Conservation (phyloP, 2,888 invertebrate genomes). For the Melolontha melolontha region DNA sequence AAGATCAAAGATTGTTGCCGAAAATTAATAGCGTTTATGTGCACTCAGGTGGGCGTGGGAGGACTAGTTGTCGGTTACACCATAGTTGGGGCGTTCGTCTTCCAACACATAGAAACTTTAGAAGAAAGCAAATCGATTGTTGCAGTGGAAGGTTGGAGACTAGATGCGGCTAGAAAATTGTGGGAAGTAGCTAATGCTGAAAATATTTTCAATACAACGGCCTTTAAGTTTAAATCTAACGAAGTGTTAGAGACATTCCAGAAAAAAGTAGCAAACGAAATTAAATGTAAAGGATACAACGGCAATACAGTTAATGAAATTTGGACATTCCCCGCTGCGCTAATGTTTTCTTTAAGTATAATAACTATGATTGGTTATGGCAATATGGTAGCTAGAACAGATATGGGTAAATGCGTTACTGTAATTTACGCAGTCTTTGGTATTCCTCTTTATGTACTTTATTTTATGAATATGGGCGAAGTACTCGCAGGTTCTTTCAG, state of each 20-base stretch:
- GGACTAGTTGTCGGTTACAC: slow-evolving; percentile 89
- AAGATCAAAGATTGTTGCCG: slow-evolving; percentile 87
- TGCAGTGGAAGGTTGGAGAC: slow-evolving; percentile 68
- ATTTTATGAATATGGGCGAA: slow-evolving; percentile 91
- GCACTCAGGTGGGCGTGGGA: slow-evolving; percentile 91
- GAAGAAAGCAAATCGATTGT: slow-evolving; percentile 65
- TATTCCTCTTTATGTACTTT: slow-evolving; percentile 87
- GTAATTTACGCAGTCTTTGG: slow-evolving; percentile 90
- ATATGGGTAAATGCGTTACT: slow-evolving; percentile 81
- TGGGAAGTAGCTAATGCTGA: slow-evolving; percentile 76
- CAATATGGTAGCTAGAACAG: slow-evolving; percentile 84
- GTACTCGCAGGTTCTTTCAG: slow-evolving; percentile 85
- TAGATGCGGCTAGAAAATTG: slow-evolving; percentile 72
- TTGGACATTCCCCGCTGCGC: slow-evolving; percentile 89
- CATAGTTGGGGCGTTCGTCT: slow-evolving; percentile 85
- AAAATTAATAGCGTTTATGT: slow-evolving; percentile 91
- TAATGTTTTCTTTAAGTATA: slow-evolving; percentile 90
- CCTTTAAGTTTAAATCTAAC: slow-evolving; percentile 74
- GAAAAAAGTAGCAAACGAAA: slow-evolving; percentile 73
- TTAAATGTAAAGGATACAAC: slow-evolving; percentile 78
- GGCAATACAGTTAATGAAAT: slow-evolving; percentile 76
- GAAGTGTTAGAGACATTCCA: slow-evolving; percentile 76
- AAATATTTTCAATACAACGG: slow-evolving; percentile 74
- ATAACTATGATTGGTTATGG: slow-evolving; percentile 95
- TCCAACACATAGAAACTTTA: slow-evolving; percentile 81